These are phyloP conservation scores for Calycopis cecrops DNA, from an alignment of 1,140 invertebrate species.

Conservation along the genomic window DNA sequence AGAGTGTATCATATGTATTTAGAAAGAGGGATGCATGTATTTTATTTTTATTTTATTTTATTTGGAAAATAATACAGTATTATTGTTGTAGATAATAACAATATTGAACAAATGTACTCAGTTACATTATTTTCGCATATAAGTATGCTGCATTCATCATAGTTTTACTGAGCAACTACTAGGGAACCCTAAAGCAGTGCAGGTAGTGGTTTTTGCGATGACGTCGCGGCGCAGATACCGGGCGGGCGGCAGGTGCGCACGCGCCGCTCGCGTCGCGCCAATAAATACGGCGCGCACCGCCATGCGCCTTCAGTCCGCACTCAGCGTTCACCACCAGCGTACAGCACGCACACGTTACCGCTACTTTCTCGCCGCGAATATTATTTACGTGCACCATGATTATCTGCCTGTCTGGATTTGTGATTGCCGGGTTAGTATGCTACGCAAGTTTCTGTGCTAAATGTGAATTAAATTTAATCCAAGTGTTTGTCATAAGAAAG, in stretches of 20 bases:
- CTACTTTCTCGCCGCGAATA: slow-evolving; percentile 13
- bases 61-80: too few species aligned
- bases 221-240: slow-evolving; percentile 21
- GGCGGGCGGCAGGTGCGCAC: slow-evolving; percentile 27
- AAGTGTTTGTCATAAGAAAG: too few species aligned
- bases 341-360: neutral
- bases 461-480: too few species aligned
- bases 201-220: neutral
- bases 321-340: neutral
- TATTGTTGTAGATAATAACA: too few species aligned
- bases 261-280: slow-evolving; percentile 15
- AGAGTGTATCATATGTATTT: too few species aligned
- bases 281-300: slow-evolving; percentile 20
- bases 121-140: too few species aligned
- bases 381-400: slow-evolving; percentile 45
- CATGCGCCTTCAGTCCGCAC: neutral
- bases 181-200: slow-evolving; percentile 20
- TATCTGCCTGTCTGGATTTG: slow-evolving; percentile 71
- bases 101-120: too few species aligned
- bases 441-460: neutral
- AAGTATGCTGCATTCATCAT: too few species aligned
- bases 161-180: neutral
- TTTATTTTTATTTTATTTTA: too few species aligned
- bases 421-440: slow-evolving; percentile 62
- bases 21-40: too few species aligned